phyloP scores from a whole-genome alignment of 2,888 invertebrate species.

The Tridacna gigas region DNA sequence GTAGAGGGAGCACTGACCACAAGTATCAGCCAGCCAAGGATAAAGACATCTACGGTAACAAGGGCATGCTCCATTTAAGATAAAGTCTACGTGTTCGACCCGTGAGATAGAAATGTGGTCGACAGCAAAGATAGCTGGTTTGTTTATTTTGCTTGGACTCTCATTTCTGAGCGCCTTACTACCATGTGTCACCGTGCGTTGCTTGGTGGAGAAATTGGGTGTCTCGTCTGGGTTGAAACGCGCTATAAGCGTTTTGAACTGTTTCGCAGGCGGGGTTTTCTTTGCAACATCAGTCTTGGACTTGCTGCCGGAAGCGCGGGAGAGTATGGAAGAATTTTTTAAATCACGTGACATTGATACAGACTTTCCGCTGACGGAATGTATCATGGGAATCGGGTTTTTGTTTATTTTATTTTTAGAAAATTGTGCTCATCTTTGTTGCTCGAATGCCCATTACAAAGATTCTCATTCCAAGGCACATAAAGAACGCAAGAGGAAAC shows the following conservation, averaged over 20 bases:
- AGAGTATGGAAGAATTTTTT: slow-evolving; percentile 71
- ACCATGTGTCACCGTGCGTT: slow-evolving; percentile 51
- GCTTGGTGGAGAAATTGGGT: slow-evolving; percentile 41
- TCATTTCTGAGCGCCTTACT: slow-evolving; percentile 58
- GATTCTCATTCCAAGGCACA: not conserved
- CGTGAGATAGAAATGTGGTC: slow-evolving; percentile 27
- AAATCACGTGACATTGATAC: slow-evolving; percentile 38
- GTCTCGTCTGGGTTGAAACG: slow-evolving; percentile 36
- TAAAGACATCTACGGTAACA: not conserved
- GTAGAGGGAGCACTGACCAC: not conserved
- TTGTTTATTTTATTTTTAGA: slow-evolving; percentile 53
- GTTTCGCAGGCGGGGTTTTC: slow-evolving; percentile 85
- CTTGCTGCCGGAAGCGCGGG: slow-evolving; percentile 83
- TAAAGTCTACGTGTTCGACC: not conserved
- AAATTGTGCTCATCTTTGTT: slow-evolving; percentile 40
- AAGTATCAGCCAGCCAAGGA: not conserved
- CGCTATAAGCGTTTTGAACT: slow-evolving; percentile 70
- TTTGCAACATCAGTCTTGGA: slow-evolving; percentile 84
- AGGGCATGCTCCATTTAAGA: not conserved
- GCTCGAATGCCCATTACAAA: not conserved
- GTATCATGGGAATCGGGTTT: slow-evolving; percentile 56
- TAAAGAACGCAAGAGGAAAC: not conserved
- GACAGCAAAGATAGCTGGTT: slow-evolving; percentile 49
- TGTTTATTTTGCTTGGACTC: slow-evolving; percentile 60
- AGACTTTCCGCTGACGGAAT: slow-evolving; percentile 59